phyloP scores from a whole-genome alignment of 92 coral and sea anemone genomes.

The Palythoa grandis region DNA sequence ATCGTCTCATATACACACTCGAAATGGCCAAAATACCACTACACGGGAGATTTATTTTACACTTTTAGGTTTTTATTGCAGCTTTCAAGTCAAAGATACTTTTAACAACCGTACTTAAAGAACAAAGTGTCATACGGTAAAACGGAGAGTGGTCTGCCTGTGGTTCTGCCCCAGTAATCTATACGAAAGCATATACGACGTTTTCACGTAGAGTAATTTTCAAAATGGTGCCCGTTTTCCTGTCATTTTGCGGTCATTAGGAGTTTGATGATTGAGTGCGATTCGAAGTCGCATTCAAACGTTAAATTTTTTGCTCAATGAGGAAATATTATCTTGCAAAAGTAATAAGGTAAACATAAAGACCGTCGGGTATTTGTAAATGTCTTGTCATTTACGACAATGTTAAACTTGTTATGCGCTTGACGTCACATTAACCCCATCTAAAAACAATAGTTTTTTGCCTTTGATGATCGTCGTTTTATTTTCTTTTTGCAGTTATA shows the following conservation, averaged over 20 bases:
- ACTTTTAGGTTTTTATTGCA: too few species aligned
- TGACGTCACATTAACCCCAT: too few species aligned
- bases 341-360: neutral
- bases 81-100: too few species aligned
- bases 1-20: too few species aligned
- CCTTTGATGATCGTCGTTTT: neutral
- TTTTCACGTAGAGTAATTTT: neutral
- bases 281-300: neutral
- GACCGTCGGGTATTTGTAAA: neutral
- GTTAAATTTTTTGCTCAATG: neutral
- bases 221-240: neutral
- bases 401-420: neutral
- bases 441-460: too few species aligned
- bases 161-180: neutral
- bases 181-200: conserved; percentile 14
- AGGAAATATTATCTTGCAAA: neutral
- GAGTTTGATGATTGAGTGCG: neutral
- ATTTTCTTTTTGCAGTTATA: neutral
- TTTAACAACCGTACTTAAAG: too few species aligned
- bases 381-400: neutral
- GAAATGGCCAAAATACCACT: too few species aligned
- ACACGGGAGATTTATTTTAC: too few species aligned
- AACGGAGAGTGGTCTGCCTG: too few species aligned
- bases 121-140: too few species aligned
- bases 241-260: neutral